A percentile compares a stretch with the other conserved stretches of the same genome.
Conservation (phyloP, 2,888 invertebrate species). For the Tridacna gigas region DNA sequence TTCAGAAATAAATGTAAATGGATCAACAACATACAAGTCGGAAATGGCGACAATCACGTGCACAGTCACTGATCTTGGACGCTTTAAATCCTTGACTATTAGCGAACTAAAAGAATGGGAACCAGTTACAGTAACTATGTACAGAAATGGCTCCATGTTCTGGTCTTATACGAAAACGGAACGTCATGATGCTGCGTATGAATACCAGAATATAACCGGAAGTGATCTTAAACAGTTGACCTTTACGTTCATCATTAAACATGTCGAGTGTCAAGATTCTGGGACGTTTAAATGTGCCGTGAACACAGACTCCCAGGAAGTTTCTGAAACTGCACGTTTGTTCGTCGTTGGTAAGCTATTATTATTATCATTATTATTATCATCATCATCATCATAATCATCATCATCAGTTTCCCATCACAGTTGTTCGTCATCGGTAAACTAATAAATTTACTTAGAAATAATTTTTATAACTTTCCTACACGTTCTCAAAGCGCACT, state of each 20-base stretch:
- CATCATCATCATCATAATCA: too few relatives aligned
- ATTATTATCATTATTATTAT: not conserved
- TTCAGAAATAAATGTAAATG: not conserved
- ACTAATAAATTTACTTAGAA: too few relatives aligned
- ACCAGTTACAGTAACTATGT: constrained; percentile 39
- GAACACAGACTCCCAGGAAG: constrained; percentile 15
- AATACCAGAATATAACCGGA: constrained; percentile 26
- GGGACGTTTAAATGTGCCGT: constrained; percentile 41
- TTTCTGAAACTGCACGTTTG: constrained; percentile 10
- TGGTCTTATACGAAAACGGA: constrained; percentile 38
- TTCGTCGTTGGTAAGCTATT: constrained; percentile 51
- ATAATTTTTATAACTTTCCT: too few relatives aligned
- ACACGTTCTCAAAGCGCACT: too few relatives aligned
- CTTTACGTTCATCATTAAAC: constrained; percentile 29
- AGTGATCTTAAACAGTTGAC: constrained; percentile 37
- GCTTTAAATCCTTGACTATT: not conserved
- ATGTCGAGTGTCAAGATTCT: constrained; percentile 54
- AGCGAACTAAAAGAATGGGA: constrained; percentile 13
- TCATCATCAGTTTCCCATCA: too few relatives aligned
- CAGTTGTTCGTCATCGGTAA: too few relatives aligned
- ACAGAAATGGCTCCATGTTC: constrained; percentile 15
- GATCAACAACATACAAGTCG: constrained; percentile 3
- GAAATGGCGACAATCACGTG: constrained; percentile 9
- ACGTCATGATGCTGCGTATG: constrained; percentile 47
- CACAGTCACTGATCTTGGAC: not conserved